Evolutionary conservation across 2,888 invertebrate genomes (phyloP).

Genomic region (Noctua pronuba): DNA sequence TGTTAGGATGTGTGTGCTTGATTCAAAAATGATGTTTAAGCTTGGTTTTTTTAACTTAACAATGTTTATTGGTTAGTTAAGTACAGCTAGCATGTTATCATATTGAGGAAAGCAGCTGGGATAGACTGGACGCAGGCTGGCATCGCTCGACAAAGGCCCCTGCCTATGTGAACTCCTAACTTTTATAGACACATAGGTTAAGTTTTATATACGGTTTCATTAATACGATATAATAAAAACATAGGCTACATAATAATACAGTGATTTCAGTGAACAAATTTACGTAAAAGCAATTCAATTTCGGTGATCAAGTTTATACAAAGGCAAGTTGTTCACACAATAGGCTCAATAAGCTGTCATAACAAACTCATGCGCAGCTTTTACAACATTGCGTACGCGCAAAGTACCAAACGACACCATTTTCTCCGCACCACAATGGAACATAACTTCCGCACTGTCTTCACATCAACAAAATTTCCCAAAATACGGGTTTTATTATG

Average conservation of each 20-base stretch:
- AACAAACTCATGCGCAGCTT: constrained; percentile 17
- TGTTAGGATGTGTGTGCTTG: not conserved
- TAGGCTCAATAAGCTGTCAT: constrained; percentile 41
- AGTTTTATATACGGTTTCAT: not conserved
- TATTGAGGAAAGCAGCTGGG: not conserved
- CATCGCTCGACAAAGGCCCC: not conserved
- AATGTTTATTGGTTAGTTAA: not conserved
- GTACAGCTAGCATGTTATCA: not conserved
- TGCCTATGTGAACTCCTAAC: not conserved
- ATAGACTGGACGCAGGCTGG: no score
- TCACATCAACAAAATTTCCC: constrained; percentile 39
- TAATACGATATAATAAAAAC: not conserved
- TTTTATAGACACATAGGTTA: no score
- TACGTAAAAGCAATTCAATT: constrained; percentile 34
- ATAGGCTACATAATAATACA: not conserved
- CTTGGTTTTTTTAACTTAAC: not conserved
- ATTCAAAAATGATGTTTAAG: not conserved
- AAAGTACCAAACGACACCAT: constrained; percentile 16
- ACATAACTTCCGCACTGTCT: constrained; percentile 39
- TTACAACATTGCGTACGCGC: constrained; percentile 37
- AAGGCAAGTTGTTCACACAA: constrained; percentile 40
- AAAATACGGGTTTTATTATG: constrained; percentile 63
- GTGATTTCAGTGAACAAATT: constrained; percentile 17
- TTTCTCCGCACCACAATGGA: constrained; percentile 52
- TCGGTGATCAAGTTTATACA: constrained; percentile 27